phyloP scores from a whole-genome alignment of 2,113 vertebrate species.

The Casuarius casuarius region DNA sequence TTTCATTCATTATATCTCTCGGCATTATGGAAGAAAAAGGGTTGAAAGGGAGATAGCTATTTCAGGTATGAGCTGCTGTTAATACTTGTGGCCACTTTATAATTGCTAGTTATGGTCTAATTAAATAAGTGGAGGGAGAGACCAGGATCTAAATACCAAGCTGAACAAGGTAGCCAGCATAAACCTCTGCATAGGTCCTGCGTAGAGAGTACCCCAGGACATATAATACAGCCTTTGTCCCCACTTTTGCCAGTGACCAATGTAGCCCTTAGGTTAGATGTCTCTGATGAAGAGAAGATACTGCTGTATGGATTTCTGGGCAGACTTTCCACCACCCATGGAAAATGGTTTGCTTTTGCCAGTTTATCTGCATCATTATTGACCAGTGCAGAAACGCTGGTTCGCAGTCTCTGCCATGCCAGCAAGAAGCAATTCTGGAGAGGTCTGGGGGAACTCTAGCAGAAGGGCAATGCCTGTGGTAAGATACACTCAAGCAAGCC shows the following conservation, averaged over 20 bases:
- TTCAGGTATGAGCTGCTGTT: not conserved
- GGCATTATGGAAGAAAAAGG: not conserved
- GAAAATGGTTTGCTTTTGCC: not conserved
- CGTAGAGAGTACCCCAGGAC: not conserved
- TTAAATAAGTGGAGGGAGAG: not conserved
- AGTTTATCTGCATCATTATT: not conserved
- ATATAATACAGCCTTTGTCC: not conserved
- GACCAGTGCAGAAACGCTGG: not conserved
- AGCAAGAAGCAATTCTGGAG: not conserved
- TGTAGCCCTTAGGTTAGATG: too few relatives aligned
- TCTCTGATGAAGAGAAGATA: not conserved
- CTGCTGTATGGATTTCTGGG: not conserved
- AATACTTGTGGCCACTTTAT: not conserved
- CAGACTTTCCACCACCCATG: not conserved
- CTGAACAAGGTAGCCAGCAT: not conserved
- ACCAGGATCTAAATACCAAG: not conserved
- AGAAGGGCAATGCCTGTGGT: not conserved
- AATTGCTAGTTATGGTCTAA: not conserved
- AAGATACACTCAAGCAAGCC: constrained; percentile 43
- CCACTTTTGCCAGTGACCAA: not conserved
- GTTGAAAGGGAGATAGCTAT: not conserved
- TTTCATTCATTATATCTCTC: not conserved
- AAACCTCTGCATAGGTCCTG: not conserved
- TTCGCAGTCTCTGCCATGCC: not conserved
- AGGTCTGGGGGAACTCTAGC: constrained; percentile 25